Evolutionary conservation across 2,113 vertebrate species (phyloP).

Genomic region (Apodemus sylvaticus): DNA sequence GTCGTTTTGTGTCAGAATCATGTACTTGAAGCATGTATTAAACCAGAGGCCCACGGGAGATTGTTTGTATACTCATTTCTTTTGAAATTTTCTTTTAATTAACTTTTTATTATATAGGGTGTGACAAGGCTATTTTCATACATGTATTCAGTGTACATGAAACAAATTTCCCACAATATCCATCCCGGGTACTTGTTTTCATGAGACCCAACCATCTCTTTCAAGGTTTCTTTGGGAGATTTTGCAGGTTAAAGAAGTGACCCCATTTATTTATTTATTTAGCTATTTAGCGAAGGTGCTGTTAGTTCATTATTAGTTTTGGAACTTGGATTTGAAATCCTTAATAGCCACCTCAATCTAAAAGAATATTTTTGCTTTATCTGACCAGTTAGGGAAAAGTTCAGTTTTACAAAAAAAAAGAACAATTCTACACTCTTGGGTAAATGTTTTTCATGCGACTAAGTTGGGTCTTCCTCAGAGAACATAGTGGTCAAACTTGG

Average conservation of each 20-base stretch:
- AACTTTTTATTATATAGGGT: background rate
- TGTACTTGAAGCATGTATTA: background rate
- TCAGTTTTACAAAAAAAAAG: background rate
- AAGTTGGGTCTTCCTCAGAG: slow-evolving; percentile 2
- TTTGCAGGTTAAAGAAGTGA: background rate
- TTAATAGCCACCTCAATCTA: background rate
- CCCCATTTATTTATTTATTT: background rate
- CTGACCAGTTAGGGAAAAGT: background rate
- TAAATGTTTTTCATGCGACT: background rate
- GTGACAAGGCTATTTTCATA: background rate
- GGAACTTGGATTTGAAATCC: background rate
- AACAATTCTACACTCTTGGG: background rate
- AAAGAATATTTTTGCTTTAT: slow-evolving; percentile 14
- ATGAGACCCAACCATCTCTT: background rate
- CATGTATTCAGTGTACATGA: background rate
- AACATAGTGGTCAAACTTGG: background rate
- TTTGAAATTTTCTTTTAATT: background rate
- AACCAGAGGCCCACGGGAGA: background rate
- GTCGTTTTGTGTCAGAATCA: background rate
- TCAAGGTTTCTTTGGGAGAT: slow-evolving; percentile 17
- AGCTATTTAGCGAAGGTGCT: slow-evolving; percentile 4
- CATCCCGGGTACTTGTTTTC: background rate
- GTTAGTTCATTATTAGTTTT: background rate
- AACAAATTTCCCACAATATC: background rate
- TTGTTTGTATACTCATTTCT: background rate